Evolutionary conservation across 2,113 vertebrate genomes (phyloP).

Genomic region (human (Homo sapiens)): GRCh38 chr3:49056001-49056500

Average conservation of each 20-base stretch:
- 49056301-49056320: not conserved
- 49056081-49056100: no score
- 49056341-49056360: not conserved
- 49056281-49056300: not conserved
- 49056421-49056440: not conserved
- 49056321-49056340: not conserved
- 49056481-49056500: not conserved
- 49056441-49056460: not conserved
- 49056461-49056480: not conserved
- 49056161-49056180: no score
- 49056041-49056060: no score
- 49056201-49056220: no score
- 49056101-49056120: no score
- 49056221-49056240: no score
- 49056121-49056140: no score
- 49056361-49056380: not conserved
- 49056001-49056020: no score
- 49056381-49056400: conserved; percentile 18
- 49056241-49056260: no score
- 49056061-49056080: not conserved
- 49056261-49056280: not conserved
- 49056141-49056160: no score
- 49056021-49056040: no score
- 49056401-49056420: not conserved
- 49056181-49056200: no score